Evolutionary conservation across 1,140 invertebrate species (phyloP).

Genomic region (Mamestra configurata): DNA sequence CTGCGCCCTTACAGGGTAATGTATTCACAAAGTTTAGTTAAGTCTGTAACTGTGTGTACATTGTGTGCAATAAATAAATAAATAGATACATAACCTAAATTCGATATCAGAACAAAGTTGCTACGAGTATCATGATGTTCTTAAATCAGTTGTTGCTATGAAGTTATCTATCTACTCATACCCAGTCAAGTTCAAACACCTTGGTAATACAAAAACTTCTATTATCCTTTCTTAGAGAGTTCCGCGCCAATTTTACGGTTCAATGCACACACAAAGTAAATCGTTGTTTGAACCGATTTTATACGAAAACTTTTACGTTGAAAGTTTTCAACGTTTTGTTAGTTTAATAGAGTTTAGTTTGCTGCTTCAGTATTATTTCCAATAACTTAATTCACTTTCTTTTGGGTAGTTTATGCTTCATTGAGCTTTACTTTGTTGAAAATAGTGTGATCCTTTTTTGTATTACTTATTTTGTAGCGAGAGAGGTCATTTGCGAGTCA

Average conservation of each 20-base stretch:
- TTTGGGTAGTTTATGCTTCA: background rate
- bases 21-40: too few relatives aligned
- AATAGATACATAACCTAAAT: too few relatives aligned
- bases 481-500: too few relatives aligned
- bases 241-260: constrained; percentile 62
- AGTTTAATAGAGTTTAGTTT: constrained; percentile 44
- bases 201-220: constrained; percentile 8
- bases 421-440: too few relatives aligned
- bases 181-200: constrained; percentile 4
- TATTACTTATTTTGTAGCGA: too few relatives aligned
- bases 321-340: constrained; percentile 53
- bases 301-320: constrained; percentile 62
- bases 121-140: too few relatives aligned
- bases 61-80: too few relatives aligned
- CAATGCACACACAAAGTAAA: constrained; percentile 61
- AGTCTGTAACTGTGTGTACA: too few relatives aligned
- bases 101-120: too few relatives aligned
- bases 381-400: constrained; percentile 24
- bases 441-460: too few relatives aligned
- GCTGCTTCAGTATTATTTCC: constrained; percentile 23
- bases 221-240: constrained; percentile 29
- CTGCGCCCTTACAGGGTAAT: too few relatives aligned
- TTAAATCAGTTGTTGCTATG: background rate
- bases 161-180: background rate
- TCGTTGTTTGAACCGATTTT: constrained; percentile 64